These are phyloP conservation scores for Paragorgia papillata DNA, from an alignment of 92 coral and sea anemone species.

Conservation along the genomic window DNA sequence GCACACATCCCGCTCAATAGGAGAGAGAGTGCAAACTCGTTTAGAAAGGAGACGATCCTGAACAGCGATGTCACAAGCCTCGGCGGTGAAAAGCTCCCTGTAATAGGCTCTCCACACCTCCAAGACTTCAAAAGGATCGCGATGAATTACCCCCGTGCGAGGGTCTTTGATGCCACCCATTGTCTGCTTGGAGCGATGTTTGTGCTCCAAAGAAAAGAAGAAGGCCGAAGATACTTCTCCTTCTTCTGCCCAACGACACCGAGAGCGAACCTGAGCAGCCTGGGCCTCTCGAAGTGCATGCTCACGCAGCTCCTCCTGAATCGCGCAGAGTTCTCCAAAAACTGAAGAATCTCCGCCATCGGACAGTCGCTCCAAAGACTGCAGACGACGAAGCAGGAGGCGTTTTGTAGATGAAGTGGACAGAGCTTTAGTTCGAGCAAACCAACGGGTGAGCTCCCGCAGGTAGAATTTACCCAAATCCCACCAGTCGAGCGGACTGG, in stretches of 20 bases:
- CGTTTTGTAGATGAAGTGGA: not conserved
- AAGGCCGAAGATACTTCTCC: constrained; percentile 38
- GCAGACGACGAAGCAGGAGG: not conserved
- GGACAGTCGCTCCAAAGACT: not conserved
- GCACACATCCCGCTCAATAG: not conserved
- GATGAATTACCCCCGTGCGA: not conserved
- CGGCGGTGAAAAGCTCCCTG: not conserved
- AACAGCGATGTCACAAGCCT: not conserved
- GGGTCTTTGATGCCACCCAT: constrained; percentile 33
- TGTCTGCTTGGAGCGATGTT: constrained; percentile 25
- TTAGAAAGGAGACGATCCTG: constrained; percentile 4
- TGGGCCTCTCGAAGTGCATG: constrained; percentile 21
- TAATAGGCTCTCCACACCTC: constrained; percentile 23
- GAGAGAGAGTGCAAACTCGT: not conserved
- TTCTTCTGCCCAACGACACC: constrained; percentile 54
- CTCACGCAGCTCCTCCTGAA: constrained; percentile 34
- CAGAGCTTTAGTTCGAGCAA: not conserved
- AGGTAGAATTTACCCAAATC: constrained; percentile 38
- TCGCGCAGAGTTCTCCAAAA: constrained; percentile 34
- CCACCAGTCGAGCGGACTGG: constrained; percentile 40
- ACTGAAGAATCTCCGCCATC: constrained; percentile 22
- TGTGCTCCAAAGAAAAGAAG: constrained; percentile 38
- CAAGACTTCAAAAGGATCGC: constrained; percentile 13
- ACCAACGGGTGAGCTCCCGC: constrained; percentile 12
- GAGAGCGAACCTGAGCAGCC: constrained; percentile 33